Evolutionary conservation across 2,888 invertebrate genomes (phyloP).

Genomic region (Habroteleia sp.): DNA sequence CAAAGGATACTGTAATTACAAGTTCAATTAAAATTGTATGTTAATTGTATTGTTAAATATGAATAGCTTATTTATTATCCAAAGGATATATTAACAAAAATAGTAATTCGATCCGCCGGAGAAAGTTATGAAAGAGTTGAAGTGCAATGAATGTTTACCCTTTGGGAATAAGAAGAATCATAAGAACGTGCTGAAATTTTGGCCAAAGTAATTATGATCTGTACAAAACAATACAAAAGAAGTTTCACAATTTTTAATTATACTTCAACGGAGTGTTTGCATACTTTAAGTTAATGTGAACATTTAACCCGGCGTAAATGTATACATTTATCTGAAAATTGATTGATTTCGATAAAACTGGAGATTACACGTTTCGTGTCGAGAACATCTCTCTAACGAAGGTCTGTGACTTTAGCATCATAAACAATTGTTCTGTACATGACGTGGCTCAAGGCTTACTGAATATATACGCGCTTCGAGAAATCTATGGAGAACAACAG

Average conservation of each 20-base stretch:
- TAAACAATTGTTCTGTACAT: constrained; percentile 25
- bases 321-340: too few species aligned
- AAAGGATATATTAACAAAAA: constrained; percentile 53
- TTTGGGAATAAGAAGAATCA: constrained; percentile 62
- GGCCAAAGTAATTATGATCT: constrained; percentile 58
- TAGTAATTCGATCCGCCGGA: constrained; percentile 51
- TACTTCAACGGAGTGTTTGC: too few species aligned
- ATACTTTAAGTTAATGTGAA: too few species aligned
- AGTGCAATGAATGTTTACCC: constrained; percentile 50
- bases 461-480: constrained; percentile 2
- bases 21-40: constrained; percentile 5
- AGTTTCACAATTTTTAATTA: too few species aligned
- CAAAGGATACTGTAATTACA: too few species aligned
- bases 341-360: too few species aligned
- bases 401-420: constrained; percentile 13
- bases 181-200: constrained; percentile 61
- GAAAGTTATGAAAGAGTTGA: constrained; percentile 54
- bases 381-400: too few species aligned
- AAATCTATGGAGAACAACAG: constrained; percentile 9
- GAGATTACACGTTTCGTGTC: too few species aligned
- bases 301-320: too few species aligned
- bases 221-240: constrained; percentile 19
- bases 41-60: constrained; percentile 5
- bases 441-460: constrained; percentile 15
- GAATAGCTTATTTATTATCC: constrained; percentile 19